These are phyloP conservation scores for Coelopa frigida DNA, from an alignment of 1,140 invertebrate genomes.

Conservation along the genomic window DNA sequence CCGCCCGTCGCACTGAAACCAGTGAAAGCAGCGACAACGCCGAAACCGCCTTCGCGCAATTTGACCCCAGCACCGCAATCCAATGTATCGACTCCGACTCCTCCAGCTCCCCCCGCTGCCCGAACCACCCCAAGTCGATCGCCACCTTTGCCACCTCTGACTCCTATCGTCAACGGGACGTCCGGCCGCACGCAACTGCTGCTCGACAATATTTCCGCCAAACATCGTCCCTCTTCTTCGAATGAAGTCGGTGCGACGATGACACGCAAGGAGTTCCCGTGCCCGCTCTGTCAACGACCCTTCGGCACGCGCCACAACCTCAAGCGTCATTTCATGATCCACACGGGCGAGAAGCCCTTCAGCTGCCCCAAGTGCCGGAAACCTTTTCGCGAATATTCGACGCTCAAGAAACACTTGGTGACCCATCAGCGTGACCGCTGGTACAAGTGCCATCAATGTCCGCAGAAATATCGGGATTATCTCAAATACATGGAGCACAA, in stretches of 20 bases:
- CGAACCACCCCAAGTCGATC: background rate
- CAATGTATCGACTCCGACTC: background rate
- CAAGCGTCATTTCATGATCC: constrained; percentile 42
- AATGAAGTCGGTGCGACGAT: constrained; percentile 5
- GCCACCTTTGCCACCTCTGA: background rate
- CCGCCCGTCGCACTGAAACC: background rate
- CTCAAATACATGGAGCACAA: constrained; percentile 34
- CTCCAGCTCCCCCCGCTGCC: background rate
- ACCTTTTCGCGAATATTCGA: constrained; percentile 39
- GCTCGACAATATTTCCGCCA: constrained; percentile 10
- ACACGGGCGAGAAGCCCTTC: constrained; percentile 40
- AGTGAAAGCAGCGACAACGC: background rate
- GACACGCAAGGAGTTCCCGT: constrained; percentile 24
- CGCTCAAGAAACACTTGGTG: constrained; percentile 39
- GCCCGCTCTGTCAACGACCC: constrained; percentile 34
- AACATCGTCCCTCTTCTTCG: constrained; percentile 10
- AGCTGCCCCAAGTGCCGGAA: constrained; percentile 38
- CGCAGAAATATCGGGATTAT: constrained; percentile 31
- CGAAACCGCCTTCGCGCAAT: background rate
- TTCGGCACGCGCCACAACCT: constrained; percentile 42
- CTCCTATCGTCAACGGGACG: background rate
- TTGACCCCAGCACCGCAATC: background rate
- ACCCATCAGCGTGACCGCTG: constrained; percentile 35
- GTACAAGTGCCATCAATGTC: constrained; percentile 36
- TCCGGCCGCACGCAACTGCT: constrained; percentile 2